A percentile compares a stretch with the other conserved stretches of the same genome.
phyloP scores from a whole-genome alignment of 2,888 invertebrate genomes.

The Trichogramma evanescens region DNA sequence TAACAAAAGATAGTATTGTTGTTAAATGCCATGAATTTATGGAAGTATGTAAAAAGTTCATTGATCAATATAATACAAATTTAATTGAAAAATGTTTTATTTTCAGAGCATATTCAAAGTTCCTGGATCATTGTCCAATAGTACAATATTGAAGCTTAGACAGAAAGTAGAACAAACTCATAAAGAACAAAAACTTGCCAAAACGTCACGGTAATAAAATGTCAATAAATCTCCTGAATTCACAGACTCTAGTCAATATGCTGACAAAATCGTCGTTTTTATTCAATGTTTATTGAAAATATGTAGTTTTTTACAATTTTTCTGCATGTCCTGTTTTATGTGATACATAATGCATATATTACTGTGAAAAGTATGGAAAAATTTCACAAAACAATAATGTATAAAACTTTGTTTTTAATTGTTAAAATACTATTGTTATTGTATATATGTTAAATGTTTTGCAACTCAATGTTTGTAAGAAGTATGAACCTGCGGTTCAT shows the following conservation, averaged over 20 bases:
- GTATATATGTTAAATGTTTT: constrained; percentile 12
- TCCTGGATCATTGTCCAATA: constrained; percentile 68
- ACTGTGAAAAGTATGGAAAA: constrained; percentile 9
- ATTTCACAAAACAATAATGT: background rate
- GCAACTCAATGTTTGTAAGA: constrained; percentile 12
- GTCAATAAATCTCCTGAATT: constrained; percentile 16
- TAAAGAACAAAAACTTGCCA: constrained; percentile 47
- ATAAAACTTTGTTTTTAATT: too few relatives aligned
- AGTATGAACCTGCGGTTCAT: constrained; percentile 27
- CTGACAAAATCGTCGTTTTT: constrained; percentile 15
- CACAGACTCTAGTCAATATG: constrained; percentile 36
- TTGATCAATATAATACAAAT: constrained; percentile 2
- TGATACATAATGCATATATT: constrained; percentile 18
- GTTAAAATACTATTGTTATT: too few relatives aligned
- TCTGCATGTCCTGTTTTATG: constrained; percentile 17
- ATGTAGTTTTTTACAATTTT: constrained; percentile 15
- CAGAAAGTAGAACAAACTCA: constrained; percentile 54
- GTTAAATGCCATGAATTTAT: constrained; percentile 85
- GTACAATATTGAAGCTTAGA: constrained; percentile 59
- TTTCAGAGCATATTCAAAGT: constrained; percentile 72
- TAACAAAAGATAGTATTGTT: constrained; percentile 70
- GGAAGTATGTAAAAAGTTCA: constrained; percentile 54
- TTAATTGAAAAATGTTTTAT: constrained; percentile 6
- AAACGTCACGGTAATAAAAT: constrained; percentile 39
- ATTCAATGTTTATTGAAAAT: constrained; percentile 11